A percentile compares a stretch with the other conserved stretches of the same genome.
Conservation (phyloP, 1,140 invertebrate genomes). For the Pogonomyrmex californicus region DNA sequence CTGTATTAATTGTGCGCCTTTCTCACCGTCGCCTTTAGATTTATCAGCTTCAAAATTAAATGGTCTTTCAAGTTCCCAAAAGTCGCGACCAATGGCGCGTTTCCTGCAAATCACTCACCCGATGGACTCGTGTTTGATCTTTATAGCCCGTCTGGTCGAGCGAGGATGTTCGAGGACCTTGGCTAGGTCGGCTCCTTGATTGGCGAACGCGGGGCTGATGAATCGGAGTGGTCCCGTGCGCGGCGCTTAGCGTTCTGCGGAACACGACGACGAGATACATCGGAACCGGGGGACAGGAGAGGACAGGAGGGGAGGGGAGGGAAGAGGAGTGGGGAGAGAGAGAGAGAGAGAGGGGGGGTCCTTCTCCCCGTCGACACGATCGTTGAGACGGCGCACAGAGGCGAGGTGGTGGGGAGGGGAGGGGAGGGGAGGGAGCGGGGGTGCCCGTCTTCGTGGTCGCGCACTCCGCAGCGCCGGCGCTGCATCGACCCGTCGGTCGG, state of each 20-base stretch:
- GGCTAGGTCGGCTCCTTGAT: constrained; percentile 18
- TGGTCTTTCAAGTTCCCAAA: background rate
- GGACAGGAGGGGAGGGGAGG: constrained; percentile 47
- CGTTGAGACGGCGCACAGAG: constrained; percentile 65
- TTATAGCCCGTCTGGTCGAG: constrained; percentile 15
- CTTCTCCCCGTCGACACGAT: constrained; percentile 67
- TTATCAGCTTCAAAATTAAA: background rate
- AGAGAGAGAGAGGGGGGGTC: background rate
- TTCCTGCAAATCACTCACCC: constrained; percentile 29
- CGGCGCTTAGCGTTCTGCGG: constrained; percentile 76
- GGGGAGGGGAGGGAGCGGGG: too few species aligned
- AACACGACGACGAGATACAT: constrained; percentile 71
- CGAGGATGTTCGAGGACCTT: constrained; percentile 6
- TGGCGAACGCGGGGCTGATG: constrained; percentile 54
- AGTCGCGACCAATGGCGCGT: background rate
- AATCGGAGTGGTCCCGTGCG: constrained; percentile 76
- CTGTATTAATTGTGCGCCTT: background rate
- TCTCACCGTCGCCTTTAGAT: background rate
- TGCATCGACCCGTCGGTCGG: constrained; percentile 78
- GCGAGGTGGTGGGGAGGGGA: constrained; percentile 66
- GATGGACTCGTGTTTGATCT: constrained; percentile 51
- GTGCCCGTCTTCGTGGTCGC: constrained; percentile 67
- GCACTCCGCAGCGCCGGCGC: constrained; percentile 78
- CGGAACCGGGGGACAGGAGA: constrained; percentile 44
- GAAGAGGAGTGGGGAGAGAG: background rate